These are phyloP conservation scores for Sinopyrophorus schimmeli DNA, from an alignment of 2,888 invertebrate species.

Conservation along the genomic window DNA sequence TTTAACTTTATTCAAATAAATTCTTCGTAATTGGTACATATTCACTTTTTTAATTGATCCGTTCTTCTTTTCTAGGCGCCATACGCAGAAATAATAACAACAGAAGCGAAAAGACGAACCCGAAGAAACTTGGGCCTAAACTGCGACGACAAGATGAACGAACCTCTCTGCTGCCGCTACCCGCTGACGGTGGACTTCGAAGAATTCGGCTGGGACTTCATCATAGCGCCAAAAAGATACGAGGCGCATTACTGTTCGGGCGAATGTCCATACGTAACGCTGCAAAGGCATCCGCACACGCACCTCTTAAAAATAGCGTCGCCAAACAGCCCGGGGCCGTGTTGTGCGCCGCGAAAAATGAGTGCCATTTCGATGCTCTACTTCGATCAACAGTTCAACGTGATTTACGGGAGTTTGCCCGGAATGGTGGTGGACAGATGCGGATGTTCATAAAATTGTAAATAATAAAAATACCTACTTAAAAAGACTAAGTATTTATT, in stretches of 20 bases:
- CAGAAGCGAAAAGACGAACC: slow-evolving; percentile 65
- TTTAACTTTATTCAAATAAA: no score
- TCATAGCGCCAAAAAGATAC: slow-evolving; percentile 93
- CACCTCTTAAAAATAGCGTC: slow-evolving; percentile 83
- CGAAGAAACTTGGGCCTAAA: slow-evolving; percentile 80
- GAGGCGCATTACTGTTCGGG: slow-evolving; percentile 96
- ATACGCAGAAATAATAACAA: slow-evolving; percentile 63
- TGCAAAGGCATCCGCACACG: slow-evolving; percentile 86
- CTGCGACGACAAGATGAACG: slow-evolving; percentile 76
- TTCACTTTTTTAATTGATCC: no score
- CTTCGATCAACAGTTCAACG: slow-evolving; percentile 85
- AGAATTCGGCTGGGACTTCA: slow-evolving; percentile 96
- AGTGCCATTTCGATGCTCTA: slow-evolving; percentile 89
- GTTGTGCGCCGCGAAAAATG: slow-evolving; percentile 90
- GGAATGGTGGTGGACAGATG: slow-evolving; percentile 95
- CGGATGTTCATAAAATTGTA: slow-evolving; percentile 75
- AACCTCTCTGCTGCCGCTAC: slow-evolving; percentile 90
- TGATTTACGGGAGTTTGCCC: slow-evolving; percentile 85
- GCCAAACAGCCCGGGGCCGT: slow-evolving; percentile 79
- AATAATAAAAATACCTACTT: background rate
- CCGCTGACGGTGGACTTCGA: slow-evolving; percentile 93
- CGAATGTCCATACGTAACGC: slow-evolving; percentile 86
- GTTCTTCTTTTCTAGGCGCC: slow-evolving; percentile 58
- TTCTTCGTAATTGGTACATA: no score
- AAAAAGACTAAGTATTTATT: slow-evolving; percentile 10